Evolutionary conservation across 2,888 invertebrate species (phyloP).

Genomic region (Dynastes hyllus): DNA sequence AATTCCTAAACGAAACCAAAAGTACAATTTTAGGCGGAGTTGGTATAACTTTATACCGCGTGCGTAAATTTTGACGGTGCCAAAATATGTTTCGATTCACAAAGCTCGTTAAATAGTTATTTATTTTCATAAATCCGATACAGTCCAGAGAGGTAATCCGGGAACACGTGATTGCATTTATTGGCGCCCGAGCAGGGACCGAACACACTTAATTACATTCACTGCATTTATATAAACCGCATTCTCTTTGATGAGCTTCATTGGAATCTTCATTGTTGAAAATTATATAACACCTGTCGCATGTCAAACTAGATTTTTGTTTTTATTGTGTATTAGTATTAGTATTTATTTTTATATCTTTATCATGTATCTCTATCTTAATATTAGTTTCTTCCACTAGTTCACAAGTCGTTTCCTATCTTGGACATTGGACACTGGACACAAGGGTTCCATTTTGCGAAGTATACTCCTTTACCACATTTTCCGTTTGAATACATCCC

Average conservation of each 20-base stretch:
- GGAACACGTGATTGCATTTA: no score
- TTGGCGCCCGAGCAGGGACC: no score
- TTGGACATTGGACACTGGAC: neutral
- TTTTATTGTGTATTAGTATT: no score
- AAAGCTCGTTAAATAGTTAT: no score
- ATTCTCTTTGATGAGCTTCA: constrained; percentile 2
- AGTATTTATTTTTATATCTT: neutral
- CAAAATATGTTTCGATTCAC: no score
- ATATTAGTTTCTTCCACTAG: neutral
- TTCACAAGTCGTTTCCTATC: neutral
- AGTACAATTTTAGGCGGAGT: no score
- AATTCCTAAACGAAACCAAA: no score
- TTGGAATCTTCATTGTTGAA: neutral
- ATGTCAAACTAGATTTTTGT: constrained; percentile 2
- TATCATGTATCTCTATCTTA: constrained; percentile 14
- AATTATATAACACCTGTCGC: constrained; percentile 15
- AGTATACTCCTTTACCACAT: constrained; percentile 22
- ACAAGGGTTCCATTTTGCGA: neutral
- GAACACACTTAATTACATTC: neutral
- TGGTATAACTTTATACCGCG: no score
- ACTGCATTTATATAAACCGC: neutral
- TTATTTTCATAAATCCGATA: no score
- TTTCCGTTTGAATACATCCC: constrained; percentile 30
- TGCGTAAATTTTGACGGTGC: no score
- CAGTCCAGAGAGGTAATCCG: no score